Conservation (phyloP, 2,888 invertebrate species). For the Erebia ligea region DNA sequence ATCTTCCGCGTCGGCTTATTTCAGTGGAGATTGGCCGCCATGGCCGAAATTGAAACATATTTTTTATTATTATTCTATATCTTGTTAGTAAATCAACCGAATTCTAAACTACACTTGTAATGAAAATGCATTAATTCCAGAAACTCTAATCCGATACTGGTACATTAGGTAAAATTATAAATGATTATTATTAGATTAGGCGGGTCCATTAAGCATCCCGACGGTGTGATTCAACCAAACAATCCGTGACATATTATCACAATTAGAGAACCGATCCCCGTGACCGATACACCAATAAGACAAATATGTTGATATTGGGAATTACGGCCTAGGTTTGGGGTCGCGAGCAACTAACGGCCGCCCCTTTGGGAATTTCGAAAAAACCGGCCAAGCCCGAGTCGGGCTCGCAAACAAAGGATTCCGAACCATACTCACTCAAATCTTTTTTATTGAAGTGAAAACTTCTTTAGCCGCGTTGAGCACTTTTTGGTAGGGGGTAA, state of each 20-base stretch:
- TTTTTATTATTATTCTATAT: no score
- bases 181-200: constrained; percentile 13
- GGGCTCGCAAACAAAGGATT: no score
- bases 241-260: constrained; percentile 12
- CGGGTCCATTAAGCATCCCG: constrained; percentile 4
- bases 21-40: no score
- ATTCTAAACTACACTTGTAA: constrained; percentile 10
- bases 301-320: constrained; percentile 2
- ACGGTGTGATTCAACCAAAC: constrained; percentile 6
- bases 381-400: no score
- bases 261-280: constrained; percentile 2
- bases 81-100: neutral
- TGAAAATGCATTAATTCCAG: neutral
- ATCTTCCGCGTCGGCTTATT: no score
- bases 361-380: no score
- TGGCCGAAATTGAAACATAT: no score
- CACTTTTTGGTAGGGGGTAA: no score
- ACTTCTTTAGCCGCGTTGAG: no score
- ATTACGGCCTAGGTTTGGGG: neutral
- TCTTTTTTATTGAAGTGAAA: no score
- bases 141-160: neutral
- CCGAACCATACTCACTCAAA: no score
- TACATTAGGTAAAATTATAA: constrained; percentile 13
- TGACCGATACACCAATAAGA: neutral
- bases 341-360: no score